A percentile compares a stretch with the other conserved stretches of the same genome.
phyloP scores from a whole-genome alignment of 1,140 invertebrate species.

The Nixonia krombeini region DNA sequence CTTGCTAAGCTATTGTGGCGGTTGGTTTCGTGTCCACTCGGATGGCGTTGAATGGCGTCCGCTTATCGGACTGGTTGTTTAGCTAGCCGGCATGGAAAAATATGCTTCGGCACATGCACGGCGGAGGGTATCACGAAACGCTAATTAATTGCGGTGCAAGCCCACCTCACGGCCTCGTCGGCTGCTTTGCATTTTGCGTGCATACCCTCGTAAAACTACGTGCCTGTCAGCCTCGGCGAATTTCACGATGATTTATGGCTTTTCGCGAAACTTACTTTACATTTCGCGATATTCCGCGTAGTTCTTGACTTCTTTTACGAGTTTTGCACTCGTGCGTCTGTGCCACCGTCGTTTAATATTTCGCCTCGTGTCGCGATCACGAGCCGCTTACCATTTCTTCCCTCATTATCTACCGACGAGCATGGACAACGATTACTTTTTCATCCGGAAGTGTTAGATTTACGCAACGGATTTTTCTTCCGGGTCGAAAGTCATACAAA shows the following conservation, averaged over 20 bases:
- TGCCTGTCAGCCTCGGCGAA: conserved; percentile 64
- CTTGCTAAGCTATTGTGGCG: conserved; percentile 34
- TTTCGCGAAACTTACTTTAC: conserved; percentile 60
- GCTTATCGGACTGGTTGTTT: conserved; percentile 60
- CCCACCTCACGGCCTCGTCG: conserved; percentile 35
- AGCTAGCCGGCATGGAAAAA: conserved; percentile 49
- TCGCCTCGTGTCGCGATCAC: conserved; percentile 26
- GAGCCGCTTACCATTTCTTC: too few species aligned
- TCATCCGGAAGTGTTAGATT: too few species aligned
- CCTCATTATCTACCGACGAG: too few species aligned
- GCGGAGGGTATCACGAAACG: conserved; percentile 63
- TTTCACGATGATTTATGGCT: conserved; percentile 68
- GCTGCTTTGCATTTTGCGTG: conserved; percentile 68
- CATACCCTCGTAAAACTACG: conserved; percentile 66
- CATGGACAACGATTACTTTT: too few species aligned
- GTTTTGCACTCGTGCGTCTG: too few species aligned
- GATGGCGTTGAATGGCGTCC: conserved; percentile 60
- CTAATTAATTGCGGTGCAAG: conserved; percentile 69
- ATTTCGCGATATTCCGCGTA: conserved; percentile 65
- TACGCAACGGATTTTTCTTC: conserved; percentile 54
- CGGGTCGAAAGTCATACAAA: too few species aligned
- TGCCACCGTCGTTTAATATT: too few species aligned
- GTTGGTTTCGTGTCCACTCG: conserved; percentile 50
- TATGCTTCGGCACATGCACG: conserved; percentile 64
- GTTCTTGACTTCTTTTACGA: too few species aligned